Percentiles rank a stretch among this genome's conserved stretches.
Evolutionary conservation across 2,888 invertebrate genomes (phyloP).

Genomic region (Ceramica pisi): DNA sequence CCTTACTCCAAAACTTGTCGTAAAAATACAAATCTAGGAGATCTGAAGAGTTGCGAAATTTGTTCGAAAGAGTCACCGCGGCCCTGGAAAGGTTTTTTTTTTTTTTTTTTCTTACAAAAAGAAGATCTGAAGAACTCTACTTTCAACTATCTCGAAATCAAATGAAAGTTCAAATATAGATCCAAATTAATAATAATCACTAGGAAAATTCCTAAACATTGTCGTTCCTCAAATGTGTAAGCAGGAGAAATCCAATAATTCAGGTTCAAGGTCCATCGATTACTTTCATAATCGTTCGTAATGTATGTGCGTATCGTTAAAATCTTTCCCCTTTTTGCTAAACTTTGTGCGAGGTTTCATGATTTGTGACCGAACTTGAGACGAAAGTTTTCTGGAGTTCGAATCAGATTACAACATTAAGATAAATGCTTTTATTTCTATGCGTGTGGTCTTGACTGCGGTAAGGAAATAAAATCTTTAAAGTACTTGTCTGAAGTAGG

Average conservation of each 20-base stretch:
- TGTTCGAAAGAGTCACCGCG: too few species aligned
- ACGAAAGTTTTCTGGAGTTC: slow-evolving; percentile 44
- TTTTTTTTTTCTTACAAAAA: too few species aligned
- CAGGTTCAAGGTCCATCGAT: slow-evolving; percentile 51
- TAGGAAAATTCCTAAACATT: not conserved
- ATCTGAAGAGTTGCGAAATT: too few species aligned
- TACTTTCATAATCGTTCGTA: slow-evolving; percentile 39
- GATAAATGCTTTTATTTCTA: slow-evolving; percentile 54
- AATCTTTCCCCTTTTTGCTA: slow-evolving; percentile 42
- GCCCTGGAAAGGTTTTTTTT: too few species aligned
- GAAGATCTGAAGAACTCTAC: too few species aligned
- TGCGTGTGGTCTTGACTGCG: slow-evolving; percentile 31
- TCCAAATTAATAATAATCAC: not conserved
- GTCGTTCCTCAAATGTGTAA: not conserved
- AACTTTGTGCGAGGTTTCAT: slow-evolving; percentile 39
- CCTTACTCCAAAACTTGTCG: too few species aligned
- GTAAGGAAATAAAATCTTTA: not conserved
- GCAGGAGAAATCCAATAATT: slow-evolving; percentile 27
- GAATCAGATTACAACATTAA: slow-evolving; percentile 44
- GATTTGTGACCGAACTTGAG: slow-evolving; percentile 52
- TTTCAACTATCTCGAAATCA: too few species aligned
- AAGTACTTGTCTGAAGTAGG: not conserved
- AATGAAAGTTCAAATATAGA: not conserved
- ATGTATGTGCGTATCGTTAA: slow-evolving; percentile 45
- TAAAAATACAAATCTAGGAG: too few species aligned